Evolutionary conservation across 2,888 invertebrate genomes (phyloP).

Genomic region (Malthinus flaveolus): DNA sequence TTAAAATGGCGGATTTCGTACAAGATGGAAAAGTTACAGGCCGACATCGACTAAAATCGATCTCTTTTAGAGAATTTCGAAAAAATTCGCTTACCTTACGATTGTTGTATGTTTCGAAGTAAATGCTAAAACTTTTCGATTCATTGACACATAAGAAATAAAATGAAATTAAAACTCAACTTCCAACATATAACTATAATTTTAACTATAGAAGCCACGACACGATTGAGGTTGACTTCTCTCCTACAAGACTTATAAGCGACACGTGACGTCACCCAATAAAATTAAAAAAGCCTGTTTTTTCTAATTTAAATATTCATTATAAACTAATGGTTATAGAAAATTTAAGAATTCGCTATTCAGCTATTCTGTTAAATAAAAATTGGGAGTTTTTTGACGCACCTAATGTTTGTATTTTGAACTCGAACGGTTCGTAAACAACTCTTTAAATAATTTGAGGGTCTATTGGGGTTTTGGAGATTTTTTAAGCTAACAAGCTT

Average conservation of each 20-base stretch:
- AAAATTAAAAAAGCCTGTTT: background rate
- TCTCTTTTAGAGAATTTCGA: background rate
- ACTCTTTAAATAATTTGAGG: no score
- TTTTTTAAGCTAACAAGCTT: no score
- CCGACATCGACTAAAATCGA: background rate
- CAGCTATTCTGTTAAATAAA: no score
- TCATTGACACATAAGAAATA: constrained; percentile 54
- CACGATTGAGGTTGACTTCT: background rate
- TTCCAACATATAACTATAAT: background rate
- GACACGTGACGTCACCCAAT: constrained; percentile 7
- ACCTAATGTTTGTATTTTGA: no score
- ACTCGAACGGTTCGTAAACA: no score
- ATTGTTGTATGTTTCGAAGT: constrained; percentile 50
- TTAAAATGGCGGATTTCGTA: no score
- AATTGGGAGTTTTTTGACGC: no score
- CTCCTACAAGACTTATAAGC: constrained; percentile 2
- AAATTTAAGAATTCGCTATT: background rate
- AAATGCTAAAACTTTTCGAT: constrained; percentile 47
- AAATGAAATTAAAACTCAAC: background rate
- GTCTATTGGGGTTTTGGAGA: no score
- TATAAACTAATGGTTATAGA: background rate
- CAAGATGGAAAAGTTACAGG: no score
- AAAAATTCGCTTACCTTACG: constrained; percentile 46
- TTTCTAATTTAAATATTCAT: constrained; percentile 4
- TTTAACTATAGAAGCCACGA: background rate